These are phyloP conservation scores for Patiria miniata DNA, from an alignment of 35 echinoderm and acorn worm species.

Conservation along the genomic window DNA sequence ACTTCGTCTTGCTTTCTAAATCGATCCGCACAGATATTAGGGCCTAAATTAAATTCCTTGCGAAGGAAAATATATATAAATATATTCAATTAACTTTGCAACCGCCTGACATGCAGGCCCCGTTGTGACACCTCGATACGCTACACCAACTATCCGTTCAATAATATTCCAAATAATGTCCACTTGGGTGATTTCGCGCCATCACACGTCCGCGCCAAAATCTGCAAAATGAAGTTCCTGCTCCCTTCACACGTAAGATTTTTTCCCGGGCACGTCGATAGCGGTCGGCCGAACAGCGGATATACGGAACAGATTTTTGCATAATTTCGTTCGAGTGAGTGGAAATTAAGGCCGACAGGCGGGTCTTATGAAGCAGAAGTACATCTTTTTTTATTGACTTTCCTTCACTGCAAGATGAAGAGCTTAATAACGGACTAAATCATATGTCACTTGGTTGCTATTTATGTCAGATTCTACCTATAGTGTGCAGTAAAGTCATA, in stretches of 20 bases:
- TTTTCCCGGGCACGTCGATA: too few relatives aligned
- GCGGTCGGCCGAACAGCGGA: too few relatives aligned
- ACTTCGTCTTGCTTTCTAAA: background rate
- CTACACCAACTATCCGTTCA: background rate
- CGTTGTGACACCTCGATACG: background rate
- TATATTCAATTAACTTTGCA: slow-evolving; percentile 34
- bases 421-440: too few relatives aligned
- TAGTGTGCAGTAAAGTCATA: too few relatives aligned
- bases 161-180: background rate
- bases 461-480: too few relatives aligned
- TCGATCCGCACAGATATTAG: background rate
- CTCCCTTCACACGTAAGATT: background rate
- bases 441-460: too few relatives aligned
- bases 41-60: background rate
- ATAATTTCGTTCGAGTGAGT: too few relatives aligned
- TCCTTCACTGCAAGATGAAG: too few relatives aligned
- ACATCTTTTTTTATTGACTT: too few relatives aligned
- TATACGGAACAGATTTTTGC: too few relatives aligned
- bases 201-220: slow-evolving; percentile 11
- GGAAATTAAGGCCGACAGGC: too few relatives aligned
- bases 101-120: slow-evolving; percentile 22
- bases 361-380: too few relatives aligned
- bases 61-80: background rate
- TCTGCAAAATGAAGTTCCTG: slow-evolving; percentile 7
- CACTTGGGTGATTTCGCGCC: background rate